A percentile compares a stretch with the other conserved stretches of the same genome.
phyloP scores from a whole-genome alignment of 1,140 invertebrate species.

The Laodelphax striatellus region DNA sequence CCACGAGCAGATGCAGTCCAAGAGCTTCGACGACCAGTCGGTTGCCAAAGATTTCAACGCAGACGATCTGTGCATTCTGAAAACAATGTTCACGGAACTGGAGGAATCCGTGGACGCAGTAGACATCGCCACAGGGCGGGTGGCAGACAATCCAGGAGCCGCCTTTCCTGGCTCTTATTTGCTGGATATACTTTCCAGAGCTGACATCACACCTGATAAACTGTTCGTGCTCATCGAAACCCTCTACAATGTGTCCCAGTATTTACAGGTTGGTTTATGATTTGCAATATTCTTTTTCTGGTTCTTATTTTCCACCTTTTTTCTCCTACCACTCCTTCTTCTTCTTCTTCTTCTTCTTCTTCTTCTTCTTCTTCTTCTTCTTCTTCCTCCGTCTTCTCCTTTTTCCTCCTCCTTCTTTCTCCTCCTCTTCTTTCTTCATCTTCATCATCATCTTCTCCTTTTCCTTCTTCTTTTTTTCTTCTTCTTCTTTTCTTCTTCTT shows the following conservation, averaged over 20 bases:
- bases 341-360: no score
- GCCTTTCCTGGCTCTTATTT: conserved; percentile 16
- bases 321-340: no score
- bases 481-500: no score
- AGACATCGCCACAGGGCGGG: background rate
- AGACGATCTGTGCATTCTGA: conserved; percentile 64
- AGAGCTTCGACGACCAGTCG: conserved; percentile 17
- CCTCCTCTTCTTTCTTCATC: no score
- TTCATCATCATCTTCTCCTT: no score
- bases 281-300: no score
- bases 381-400: no score
- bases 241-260: conserved; percentile 70
- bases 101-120: conserved; percentile 63
- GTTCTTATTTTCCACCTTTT: no score
- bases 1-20: conserved; percentile 15
- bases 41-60: conserved; percentile 59
- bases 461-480: no score
- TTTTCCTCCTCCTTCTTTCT: no score
- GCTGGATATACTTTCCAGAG: conserved; percentile 52
- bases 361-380: no score
- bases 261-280: no score
- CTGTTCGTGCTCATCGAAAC: conserved; percentile 42
- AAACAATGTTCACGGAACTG: conserved; percentile 64
- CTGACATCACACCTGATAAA: conserved; percentile 44
- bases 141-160: background rate